These are phyloP conservation scores for Toxotes jaculatrix DNA, from an alignment of 2,113 vertebrate genomes.

Conservation along the genomic window DNA sequence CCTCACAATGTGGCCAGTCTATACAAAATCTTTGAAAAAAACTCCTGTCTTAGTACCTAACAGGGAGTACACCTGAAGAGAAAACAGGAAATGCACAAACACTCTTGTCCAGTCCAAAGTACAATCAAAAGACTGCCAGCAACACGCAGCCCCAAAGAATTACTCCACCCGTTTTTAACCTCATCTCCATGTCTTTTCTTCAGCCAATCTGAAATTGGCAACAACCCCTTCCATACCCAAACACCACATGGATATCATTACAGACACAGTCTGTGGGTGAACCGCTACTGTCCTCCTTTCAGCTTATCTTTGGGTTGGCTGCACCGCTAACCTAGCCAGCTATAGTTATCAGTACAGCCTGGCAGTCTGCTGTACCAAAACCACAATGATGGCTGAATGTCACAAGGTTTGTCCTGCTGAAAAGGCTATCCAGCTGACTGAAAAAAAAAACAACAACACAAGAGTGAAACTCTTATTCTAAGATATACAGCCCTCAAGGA, in stretches of 20 bases:
- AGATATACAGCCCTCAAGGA: conserved; percentile 23
- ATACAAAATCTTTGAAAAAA: not conserved
- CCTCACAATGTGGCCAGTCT: not conserved
- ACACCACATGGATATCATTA: not conserved
- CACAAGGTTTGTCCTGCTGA: conserved; percentile 41
- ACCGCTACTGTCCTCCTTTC: not conserved
- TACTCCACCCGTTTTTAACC: not conserved
- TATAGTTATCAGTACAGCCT: conserved; percentile 2
- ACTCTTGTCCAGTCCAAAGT: not conserved
- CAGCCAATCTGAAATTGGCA: not conserved
- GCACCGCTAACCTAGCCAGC: not conserved
- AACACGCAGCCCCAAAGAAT: conserved; percentile 1
- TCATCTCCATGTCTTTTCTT: not conserved
- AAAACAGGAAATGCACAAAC: not conserved
- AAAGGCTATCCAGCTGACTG: conserved; percentile 42
- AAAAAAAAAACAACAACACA: not conserved
- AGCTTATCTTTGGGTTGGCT: not conserved
- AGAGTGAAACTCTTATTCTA: conserved; percentile 1
- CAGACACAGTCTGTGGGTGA: not conserved
- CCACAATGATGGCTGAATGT: conserved; percentile 30
- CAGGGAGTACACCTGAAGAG: not conserved
- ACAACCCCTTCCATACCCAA: not conserved
- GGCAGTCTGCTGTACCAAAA: conserved; percentile 7
- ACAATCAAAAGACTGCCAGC: not conserved
- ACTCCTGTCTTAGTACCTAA: not conserved